Percentiles rank a stretch among this genome's conserved stretches.
Evolutionary conservation across 2,888 invertebrate genomes (phyloP).

Genomic region (Cheilosia grossa): DNA sequence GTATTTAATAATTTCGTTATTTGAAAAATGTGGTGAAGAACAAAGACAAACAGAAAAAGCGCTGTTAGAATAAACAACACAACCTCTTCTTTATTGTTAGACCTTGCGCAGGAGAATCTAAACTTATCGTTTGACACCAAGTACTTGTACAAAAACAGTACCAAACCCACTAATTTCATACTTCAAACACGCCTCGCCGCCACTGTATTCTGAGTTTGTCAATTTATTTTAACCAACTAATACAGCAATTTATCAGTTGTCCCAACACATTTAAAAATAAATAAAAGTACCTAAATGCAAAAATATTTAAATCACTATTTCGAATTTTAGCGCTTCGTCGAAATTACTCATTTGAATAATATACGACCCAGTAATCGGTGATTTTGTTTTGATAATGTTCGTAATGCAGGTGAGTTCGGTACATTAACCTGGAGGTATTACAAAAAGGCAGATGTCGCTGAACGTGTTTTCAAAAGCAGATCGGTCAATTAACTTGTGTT

Average conservation of each 20-base stretch:
- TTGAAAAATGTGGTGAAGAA: too few species aligned
- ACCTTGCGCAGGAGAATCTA: too few species aligned
- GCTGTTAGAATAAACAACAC: too few species aligned
- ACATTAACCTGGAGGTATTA: neutral
- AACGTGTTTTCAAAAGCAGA: neutral
- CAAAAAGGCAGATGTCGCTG: neutral
- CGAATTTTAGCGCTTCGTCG: neutral
- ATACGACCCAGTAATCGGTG: neutral
- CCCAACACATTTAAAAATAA: neutral
- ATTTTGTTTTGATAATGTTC: neutral
- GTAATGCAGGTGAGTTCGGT: neutral
- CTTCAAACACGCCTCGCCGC: neutral
- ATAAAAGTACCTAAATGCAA: too few species aligned
- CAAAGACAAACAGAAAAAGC: too few species aligned
- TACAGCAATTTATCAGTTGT: neutral
- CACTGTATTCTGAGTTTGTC: neutral
- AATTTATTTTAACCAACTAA: neutral
- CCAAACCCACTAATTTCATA: too few species aligned
- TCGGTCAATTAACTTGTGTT: neutral
- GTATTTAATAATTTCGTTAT: too few species aligned
- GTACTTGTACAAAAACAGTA: too few species aligned
- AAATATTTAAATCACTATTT: conserved; percentile 1
- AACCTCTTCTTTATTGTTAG: too few species aligned
- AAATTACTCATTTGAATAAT: neutral
- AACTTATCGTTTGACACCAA: too few species aligned